A percentile compares a stretch with the other conserved stretches of the same genome.
Conservation (phyloP, 2,888 invertebrate species). For the Synergus itoensis region DNA sequence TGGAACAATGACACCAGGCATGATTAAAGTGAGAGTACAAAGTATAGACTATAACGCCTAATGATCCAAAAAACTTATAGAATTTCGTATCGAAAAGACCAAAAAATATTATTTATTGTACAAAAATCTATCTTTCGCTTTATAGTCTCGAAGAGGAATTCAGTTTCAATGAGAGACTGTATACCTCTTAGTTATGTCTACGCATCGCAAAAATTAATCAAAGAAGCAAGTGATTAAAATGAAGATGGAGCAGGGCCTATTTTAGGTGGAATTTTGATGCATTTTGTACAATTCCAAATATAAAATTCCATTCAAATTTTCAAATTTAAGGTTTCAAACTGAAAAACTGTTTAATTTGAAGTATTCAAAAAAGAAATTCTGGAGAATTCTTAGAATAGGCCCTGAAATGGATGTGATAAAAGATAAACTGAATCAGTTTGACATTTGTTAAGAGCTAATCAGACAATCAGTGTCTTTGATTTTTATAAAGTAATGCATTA, state of each 20-base stretch:
- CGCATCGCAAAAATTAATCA: conserved; percentile 65
- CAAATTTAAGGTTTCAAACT: background rate
- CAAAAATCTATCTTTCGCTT: background rate
- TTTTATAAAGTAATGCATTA: conserved; percentile 35
- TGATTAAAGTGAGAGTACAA: conserved; percentile 13
- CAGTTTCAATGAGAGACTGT: conserved; percentile 46
- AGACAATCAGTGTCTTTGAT: conserved; percentile 2
- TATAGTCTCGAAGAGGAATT: conserved; percentile 35
- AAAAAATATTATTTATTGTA: background rate
- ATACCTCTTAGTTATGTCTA: conserved; percentile 50
- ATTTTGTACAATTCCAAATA: background rate
- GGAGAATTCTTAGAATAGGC: background rate
- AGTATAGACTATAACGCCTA: conserved; percentile 5
- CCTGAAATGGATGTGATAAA: conserved; percentile 45
- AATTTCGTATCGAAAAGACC: background rate
- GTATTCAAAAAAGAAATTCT: background rate
- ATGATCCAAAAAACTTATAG: background rate
- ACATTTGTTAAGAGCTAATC: conserved; percentile 54
- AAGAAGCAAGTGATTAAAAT: conserved; percentile 67
- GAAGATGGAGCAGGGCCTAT: conserved; percentile 43
- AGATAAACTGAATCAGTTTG: conserved; percentile 54
- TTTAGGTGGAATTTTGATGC: background rate
- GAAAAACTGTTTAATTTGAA: no score
- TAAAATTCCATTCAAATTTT: background rate
- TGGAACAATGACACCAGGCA: conserved; percentile 36